phyloP scores from a whole-genome alignment of 1,140 invertebrate genomes.

The Macrotrachela quadricornifera region DNA sequence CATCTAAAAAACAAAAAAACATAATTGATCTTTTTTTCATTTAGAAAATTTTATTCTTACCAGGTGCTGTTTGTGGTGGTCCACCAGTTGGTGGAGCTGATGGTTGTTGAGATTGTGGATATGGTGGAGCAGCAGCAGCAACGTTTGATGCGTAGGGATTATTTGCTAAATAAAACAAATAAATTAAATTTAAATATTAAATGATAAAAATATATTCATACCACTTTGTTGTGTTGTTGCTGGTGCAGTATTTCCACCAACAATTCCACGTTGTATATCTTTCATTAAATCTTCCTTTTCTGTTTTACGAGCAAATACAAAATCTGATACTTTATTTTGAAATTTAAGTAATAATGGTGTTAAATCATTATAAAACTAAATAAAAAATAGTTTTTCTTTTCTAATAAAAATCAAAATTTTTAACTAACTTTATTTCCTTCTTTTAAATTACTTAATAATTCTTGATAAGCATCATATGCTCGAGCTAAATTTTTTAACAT shows the following conservation, averaged over 20 bases:
- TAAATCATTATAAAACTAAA: slow-evolving; percentile 80
- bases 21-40: too few relatives aligned
- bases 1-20: too few relatives aligned
- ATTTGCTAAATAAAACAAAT: too few relatives aligned
- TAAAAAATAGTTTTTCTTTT: slow-evolving; percentile 13
- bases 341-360: slow-evolving; percentile 76
- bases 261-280: slow-evolving; percentile 24
- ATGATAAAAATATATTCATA: not conserved
- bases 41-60: too few relatives aligned
- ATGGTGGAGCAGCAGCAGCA: too few relatives aligned
- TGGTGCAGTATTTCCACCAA: not conserved
- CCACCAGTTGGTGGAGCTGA: too few relatives aligned
- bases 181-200: too few relatives aligned
- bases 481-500: slow-evolving; percentile 62
- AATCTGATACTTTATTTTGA: slow-evolving; percentile 92
- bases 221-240: not conserved
- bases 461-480: slow-evolving; percentile 70
- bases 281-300: slow-evolving; percentile 83
- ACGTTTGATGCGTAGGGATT: too few relatives aligned
- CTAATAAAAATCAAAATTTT: slow-evolving; percentile 6
- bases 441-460: slow-evolving; percentile 64
- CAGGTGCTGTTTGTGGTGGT: too few relatives aligned
- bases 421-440: slow-evolving; percentile 64
- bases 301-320: slow-evolving; percentile 91
- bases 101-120: too few relatives aligned